Percentiles rank a stretch among this genome's conserved stretches.
These are phyloP conservation scores for Struthidea cinerea DNA, from an alignment of 2,113 vertebrate species.

Conservation along the genomic window DNA sequence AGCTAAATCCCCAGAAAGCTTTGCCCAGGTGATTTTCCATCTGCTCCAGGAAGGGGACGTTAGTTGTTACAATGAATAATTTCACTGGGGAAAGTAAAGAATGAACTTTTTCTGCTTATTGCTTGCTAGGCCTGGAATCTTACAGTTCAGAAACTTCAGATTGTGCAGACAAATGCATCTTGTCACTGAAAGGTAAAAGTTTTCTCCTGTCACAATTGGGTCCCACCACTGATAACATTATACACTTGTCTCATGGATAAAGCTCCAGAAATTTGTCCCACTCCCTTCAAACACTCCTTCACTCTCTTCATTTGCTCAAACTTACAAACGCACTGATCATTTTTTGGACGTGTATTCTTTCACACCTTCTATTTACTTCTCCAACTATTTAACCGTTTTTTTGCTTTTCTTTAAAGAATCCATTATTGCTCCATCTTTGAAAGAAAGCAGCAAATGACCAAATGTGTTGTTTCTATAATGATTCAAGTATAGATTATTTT, in stretches of 20 bases:
- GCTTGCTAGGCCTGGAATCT: background rate
- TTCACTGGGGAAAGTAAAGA: background rate
- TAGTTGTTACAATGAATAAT: background rate
- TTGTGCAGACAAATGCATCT: background rate
- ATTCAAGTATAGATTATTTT: background rate
- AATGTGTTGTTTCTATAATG: background rate
- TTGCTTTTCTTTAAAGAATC: background rate
- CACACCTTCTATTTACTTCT: background rate
- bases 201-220: background rate
- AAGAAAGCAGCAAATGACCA: background rate
- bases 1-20: background rate
- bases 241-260: rapidly evolving
- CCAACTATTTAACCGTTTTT: background rate
- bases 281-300: background rate
- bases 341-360: background rate
- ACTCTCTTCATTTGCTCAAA: background rate
- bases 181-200: background rate
- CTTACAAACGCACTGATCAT: background rate
- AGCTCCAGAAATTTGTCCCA: background rate
- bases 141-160: background rate
- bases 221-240: background rate
- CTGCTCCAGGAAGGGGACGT: rapidly evolving
- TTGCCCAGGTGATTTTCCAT: background rate
- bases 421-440: background rate
- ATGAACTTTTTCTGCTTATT: background rate